Conservation (phyloP, 2,888 invertebrate species). For the Celastrina argiolus region DNA sequence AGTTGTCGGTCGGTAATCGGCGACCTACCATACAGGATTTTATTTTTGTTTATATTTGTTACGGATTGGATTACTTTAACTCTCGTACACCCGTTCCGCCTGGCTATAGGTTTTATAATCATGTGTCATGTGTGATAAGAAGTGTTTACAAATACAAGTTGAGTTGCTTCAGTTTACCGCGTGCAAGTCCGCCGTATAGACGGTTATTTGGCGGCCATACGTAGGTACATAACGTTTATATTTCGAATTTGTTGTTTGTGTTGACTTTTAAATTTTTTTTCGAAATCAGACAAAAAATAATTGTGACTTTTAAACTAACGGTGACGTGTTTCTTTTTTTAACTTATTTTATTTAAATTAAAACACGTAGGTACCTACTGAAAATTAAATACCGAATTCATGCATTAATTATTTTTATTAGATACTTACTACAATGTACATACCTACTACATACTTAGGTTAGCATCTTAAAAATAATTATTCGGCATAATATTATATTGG, state of each 20-base stretch:
- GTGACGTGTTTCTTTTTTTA: neutral
- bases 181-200: constrained; percentile 30
- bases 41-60: too few species aligned
- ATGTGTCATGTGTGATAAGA: constrained; percentile 15
- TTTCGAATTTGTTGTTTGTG: constrained; percentile 3
- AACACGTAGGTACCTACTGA: neutral
- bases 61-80: too few species aligned
- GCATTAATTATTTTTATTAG: too few species aligned
- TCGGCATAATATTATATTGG: neutral
- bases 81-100: too few species aligned
- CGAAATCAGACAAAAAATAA: neutral
- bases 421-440: too few species aligned
- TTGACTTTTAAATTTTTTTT: neutral
- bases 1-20: too few species aligned
- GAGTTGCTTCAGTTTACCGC: constrained; percentile 29
- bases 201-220: constrained; percentile 32
- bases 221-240: constrained; percentile 27
- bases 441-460: neutral
- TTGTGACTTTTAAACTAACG: neutral
- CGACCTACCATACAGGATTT: too few species aligned
- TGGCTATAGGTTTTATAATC: neutral
- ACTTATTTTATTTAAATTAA: neutral
- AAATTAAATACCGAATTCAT: neutral
- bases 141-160: constrained; percentile 21
- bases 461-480: neutral